Base-by-base conservation (phyloP, 1,140 invertebrate genomes). In the Drosophila repletoides region DNA sequence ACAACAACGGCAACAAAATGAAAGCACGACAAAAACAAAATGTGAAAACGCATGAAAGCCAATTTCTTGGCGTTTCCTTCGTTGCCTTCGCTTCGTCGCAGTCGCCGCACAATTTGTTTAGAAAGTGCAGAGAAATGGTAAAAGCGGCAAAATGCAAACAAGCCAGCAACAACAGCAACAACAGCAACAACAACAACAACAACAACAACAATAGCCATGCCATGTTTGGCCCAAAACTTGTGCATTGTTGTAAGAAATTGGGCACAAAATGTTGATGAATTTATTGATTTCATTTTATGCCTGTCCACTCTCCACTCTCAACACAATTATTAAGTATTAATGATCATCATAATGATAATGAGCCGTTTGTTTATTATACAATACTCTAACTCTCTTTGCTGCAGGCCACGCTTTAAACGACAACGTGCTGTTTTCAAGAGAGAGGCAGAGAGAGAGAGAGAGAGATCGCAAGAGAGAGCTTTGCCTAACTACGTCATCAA, bases 131-230 rank as follows among this genome's bases (percentile, higher is more conserved):
- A 88, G 83, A 88, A 88, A 83, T 73, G 84, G 83, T 88, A 88
- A 88, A 88, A 88, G 83, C 83, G 83, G 84, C 84, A 88, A 88
- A 88, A 88, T 88, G 83, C 84, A 88, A 88, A 84, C 77, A 88
- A 88, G 63, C 73, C 58, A 63, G 28, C 48, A 51, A 6, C 38
- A 43, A 15, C 60, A 45, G 17, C 41, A 41, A 14, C 40, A 60
- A 19, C 56, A 60, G 29, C 36, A 66, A 66, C 45, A 36, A 26
- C 33, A 34, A 38, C 10, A 28, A 46, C 48, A 26, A 61, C 17
- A 29, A 29, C 36, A 43, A 31, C 28, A 31, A 46, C 19, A 26
- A n/a, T 24, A 24, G 24, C 6, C 38, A 43, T 26, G 15, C 48
- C 48, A 66, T 63, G 65, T 76, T 72, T 67, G 72, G 55, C 66